A percentile compares a stretch with the other conserved stretches of the same genome.
These are phyloP conservation scores for Argyresthia albistria DNA, from an alignment of 2,888 invertebrate genomes.

Conservation along the genomic window DNA sequence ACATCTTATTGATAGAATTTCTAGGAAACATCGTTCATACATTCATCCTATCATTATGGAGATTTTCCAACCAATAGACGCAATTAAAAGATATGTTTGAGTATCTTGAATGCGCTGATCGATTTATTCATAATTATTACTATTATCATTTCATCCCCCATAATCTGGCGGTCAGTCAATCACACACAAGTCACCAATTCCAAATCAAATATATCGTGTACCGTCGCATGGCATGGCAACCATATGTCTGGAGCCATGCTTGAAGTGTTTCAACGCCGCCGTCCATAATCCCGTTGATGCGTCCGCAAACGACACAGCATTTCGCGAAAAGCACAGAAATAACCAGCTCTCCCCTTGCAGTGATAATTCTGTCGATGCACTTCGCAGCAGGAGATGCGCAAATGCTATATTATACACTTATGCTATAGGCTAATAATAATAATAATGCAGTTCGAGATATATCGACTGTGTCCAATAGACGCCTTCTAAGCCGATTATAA, in stretches of 20 bases:
- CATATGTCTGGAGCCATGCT: slow-evolving; percentile 21
- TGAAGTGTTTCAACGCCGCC: slow-evolving; percentile 30
- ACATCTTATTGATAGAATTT: too few relatives aligned
- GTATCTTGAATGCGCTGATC: too few relatives aligned
- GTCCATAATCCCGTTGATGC: slow-evolving; percentile 34
- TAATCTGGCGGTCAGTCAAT: too few relatives aligned
- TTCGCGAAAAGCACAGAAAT: slow-evolving; percentile 63
- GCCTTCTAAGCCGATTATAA: slow-evolving; percentile 20
- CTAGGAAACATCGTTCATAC: too few relatives aligned
- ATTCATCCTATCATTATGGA: too few relatives aligned
- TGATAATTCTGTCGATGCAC: slow-evolving; percentile 61
- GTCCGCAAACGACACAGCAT: slow-evolving; percentile 35
- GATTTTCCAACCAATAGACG: too few relatives aligned
- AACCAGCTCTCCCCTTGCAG: slow-evolving; percentile 44
- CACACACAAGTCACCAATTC: too few relatives aligned
- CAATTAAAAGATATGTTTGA: too few relatives aligned
- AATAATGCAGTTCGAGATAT: slow-evolving; percentile 13
- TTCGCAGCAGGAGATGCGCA: slow-evolving; percentile 45
- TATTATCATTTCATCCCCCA: too few relatives aligned
- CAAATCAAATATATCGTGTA: too few relatives aligned
- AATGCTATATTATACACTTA: background rate
- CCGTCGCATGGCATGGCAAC: slow-evolving; percentile 7
- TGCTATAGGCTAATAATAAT: too few relatives aligned
- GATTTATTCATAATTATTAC: too few relatives aligned
- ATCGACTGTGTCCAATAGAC: slow-evolving; percentile 28